A percentile compares a stretch with the other conserved stretches of the same genome.
Evolutionary conservation across 2,888 invertebrate species (phyloP).

Genomic region (Drosophila atripex): DNA sequence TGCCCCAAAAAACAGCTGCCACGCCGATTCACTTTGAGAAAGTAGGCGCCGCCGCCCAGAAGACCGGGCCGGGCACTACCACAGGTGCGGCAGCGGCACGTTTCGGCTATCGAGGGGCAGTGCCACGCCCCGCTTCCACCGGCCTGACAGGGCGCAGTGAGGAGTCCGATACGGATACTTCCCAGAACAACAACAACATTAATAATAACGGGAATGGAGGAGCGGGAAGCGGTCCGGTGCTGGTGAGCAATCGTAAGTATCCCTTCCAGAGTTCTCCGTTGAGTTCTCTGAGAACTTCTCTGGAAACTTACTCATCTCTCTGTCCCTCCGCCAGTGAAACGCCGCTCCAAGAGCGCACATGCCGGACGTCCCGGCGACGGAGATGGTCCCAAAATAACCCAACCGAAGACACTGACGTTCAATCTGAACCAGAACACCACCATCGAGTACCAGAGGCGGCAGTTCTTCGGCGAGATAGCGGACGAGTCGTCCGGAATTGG

Average conservation of each 20-base stretch:
- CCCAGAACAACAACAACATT: slow-evolving; percentile 66
- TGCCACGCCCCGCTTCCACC: slow-evolving; percentile 85
- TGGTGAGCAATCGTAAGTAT: slow-evolving; percentile 81
- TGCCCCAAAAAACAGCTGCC: slow-evolving; percentile 19
- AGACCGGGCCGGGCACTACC: slow-evolving; percentile 10
- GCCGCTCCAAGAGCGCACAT: slow-evolving; percentile 84
- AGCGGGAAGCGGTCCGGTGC: slow-evolving; percentile 33
- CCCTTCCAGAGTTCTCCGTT: not conserved
- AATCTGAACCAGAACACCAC: slow-evolving; percentile 84
- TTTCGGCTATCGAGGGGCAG: slow-evolving; percentile 90
- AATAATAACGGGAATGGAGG: slow-evolving; percentile 22
- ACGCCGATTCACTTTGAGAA: slow-evolving; percentile 79
- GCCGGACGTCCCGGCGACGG: slow-evolving; percentile 80
- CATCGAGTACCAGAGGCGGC: slow-evolving; percentile 81
- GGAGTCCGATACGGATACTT: slow-evolving; percentile 47
- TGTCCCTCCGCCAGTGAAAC: slow-evolving; percentile 75
- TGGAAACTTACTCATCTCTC: not conserved
- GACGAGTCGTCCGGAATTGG: slow-evolving; percentile 46
- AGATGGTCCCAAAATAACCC: slow-evolving; percentile 80
- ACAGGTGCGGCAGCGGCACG: slow-evolving; percentile 85
- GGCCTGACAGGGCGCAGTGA: slow-evolving; percentile 85
- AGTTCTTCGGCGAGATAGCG: slow-evolving; percentile 80
- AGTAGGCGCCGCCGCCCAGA: slow-evolving; percentile 78
- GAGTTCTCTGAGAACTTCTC: not conserved
- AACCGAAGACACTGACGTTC: slow-evolving; percentile 81